Evolutionary conservation across 2,797 vertebrate genomes (phyloP), one percentile per base, ranked within the genome.

Genomic region (Sparidentex hasta): DNA sequence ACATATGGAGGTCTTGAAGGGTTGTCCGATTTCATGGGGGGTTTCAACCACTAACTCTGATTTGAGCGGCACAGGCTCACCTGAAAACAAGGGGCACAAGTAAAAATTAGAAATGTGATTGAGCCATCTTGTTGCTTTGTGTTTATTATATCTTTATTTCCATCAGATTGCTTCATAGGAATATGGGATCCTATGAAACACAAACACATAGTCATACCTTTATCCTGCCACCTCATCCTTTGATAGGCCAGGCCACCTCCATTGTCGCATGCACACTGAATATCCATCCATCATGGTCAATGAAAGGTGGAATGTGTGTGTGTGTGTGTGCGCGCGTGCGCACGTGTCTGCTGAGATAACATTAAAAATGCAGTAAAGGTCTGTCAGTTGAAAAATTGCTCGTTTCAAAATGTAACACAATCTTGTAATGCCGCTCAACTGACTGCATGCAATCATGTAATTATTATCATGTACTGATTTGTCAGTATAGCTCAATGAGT

Each of bases 381-480:
- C 65, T 62, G 70, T 83, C 83, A 67, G 61, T 77, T 91, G 87
- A 93, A 85, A 81, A 91, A 91, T 84, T 16, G 84, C 82, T 82
- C 65, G 66, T 83, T 87, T 86, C 54, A 65, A 65, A 78, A 84
- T 85, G 82, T 86, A 80, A 86, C 81, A 71, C 83, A 71, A 29
- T 84, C 84, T 76, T 87, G 80, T 87, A 83, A 56, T 47, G 65
- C 58, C 54, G 71, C 72, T 82, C 20, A 6, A 83, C 27, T 71
- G 67, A 71, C 78, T 57, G 57, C 70, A 63, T 75, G 71, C 79
- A 76, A 83, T 85, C 81, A 74, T 74, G 85, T 87, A 80, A 82
- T 89, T 88, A 87, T n/a, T n/a, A n/a, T n/a, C n/a, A n/a, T n/a
- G n/a, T n/a, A n/a, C 57, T 13, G 1, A 71, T 87, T 84, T 88